A percentile compares a stretch with the other conserved stretches of the same genome.
Evolutionary conservation across 1,140 invertebrate species (phyloP).

Genomic region (Bombus superbus): DNA sequence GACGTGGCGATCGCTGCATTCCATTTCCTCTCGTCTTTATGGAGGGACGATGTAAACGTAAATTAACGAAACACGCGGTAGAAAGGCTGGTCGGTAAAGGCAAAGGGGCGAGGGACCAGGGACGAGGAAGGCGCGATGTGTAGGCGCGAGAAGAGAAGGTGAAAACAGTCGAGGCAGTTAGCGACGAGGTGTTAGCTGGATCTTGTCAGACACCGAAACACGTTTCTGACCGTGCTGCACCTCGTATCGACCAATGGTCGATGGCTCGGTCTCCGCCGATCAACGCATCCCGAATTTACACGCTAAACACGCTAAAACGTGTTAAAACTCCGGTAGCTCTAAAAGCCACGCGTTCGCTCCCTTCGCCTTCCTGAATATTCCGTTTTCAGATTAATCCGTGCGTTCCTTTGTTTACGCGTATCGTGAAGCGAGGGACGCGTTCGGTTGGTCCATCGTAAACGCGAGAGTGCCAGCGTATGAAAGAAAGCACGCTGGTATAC

Average conservation of each 20-base stretch:
- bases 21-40: slow-evolving; percentile 52
- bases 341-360: slow-evolving; percentile 38
- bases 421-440: slow-evolving; percentile 1
- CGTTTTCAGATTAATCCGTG: slow-evolving; percentile 4
- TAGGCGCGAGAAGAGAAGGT: slow-evolving; percentile 52
- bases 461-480: background rate
- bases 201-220: slow-evolving; percentile 5
- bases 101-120: background rate
- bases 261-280: background rate
- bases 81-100: background rate
- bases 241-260: background rate
- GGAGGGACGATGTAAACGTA: slow-evolving; percentile 59
- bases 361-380: too few species aligned
- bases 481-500: slow-evolving; percentile 17
- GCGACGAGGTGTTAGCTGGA: slow-evolving; percentile 63
- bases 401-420: slow-evolving; percentile 41
- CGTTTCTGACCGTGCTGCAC: slow-evolving; percentile 2
- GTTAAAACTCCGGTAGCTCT: slow-evolving; percentile 62
- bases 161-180: slow-evolving; percentile 66
- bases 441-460: slow-evolving; percentile 4
- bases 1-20: slow-evolving; percentile 21
- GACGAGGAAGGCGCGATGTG: slow-evolving; percentile 8
- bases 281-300: slow-evolving; percentile 42
- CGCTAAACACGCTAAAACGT: slow-evolving; percentile 54
- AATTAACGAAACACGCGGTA: slow-evolving; percentile 53